A percentile compares a stretch with the other conserved stretches of the same genome.
Evolutionary conservation across 2,888 invertebrate species (phyloP).

Genomic region (Troilus luridus): DNA sequence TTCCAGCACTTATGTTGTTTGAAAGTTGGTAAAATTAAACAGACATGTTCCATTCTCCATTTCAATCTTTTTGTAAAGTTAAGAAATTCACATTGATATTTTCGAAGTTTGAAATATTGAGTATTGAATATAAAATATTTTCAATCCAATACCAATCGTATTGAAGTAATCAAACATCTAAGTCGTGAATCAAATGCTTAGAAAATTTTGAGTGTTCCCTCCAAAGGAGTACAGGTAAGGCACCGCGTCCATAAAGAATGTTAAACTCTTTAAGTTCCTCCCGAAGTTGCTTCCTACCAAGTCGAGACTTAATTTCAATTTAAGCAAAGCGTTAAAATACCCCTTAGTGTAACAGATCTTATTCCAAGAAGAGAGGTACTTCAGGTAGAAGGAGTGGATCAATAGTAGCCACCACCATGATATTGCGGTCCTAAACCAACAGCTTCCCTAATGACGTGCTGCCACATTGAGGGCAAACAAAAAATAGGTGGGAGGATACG

Average conservation of each 20-base stretch:
- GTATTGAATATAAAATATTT: too few species aligned
- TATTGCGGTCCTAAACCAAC: constrained; percentile 49
- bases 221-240: not conserved
- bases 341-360: not conserved
- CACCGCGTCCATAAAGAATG: not conserved
- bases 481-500: constrained; percentile 35
- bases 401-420: constrained; percentile 40
- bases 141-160: too few species aligned
- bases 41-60: too few species aligned
- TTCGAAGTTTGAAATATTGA: too few species aligned
- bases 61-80: too few species aligned
- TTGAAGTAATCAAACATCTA: too few species aligned
- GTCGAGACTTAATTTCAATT: not conserved
- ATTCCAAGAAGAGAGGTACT: constrained; percentile 29
- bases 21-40: too few species aligned
- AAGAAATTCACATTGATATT: too few species aligned
- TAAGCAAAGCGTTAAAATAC: not conserved
- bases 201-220: not conserved
- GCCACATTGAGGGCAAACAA: constrained; percentile 36
- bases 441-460: constrained; percentile 37
- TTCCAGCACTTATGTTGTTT: too few species aligned
- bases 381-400: constrained; percentile 42
- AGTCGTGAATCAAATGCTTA: too few species aligned
- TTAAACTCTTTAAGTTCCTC: not conserved
- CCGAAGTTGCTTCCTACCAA: not conserved